Conservation (phyloP, 2,113 vertebrate genomes). For the Microtus ochrogaster region DNA sequence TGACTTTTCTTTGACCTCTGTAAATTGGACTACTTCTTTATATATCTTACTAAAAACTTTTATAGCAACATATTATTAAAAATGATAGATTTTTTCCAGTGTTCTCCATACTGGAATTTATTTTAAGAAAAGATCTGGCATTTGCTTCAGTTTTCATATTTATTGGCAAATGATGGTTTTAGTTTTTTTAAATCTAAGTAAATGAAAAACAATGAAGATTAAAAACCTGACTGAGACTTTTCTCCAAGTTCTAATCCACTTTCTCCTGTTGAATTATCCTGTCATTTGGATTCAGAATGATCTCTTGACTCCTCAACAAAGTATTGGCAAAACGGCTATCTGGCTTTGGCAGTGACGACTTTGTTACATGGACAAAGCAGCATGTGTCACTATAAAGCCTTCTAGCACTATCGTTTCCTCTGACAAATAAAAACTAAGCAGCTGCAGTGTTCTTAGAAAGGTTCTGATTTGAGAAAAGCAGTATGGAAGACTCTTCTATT, state of each 20-base stretch:
- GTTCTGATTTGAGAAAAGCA: neutral
- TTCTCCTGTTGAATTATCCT: neutral
- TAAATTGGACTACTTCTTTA: slow-evolving; percentile 31
- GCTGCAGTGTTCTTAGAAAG: neutral
- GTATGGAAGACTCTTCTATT: neutral
- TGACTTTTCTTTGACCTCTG: slow-evolving; percentile 23
- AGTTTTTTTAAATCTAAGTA: neutral
- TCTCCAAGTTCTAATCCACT: neutral
- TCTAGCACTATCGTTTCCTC: neutral
- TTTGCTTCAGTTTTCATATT: neutral
- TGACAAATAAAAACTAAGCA: slow-evolving; percentile 16
- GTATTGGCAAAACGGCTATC: neutral
- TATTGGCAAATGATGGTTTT: neutral
- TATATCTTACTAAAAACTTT: neutral
- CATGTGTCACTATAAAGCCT: slow-evolving; percentile 8
- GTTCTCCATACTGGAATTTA: neutral
- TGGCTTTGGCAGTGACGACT: neutral
- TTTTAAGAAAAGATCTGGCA: neutral
- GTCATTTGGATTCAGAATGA: neutral
- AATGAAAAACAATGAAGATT: neutral
- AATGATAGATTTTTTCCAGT: neutral
- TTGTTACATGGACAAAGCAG: slow-evolving; percentile 15
- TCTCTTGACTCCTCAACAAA: neutral
- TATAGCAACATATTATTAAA: neutral
- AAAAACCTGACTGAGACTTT: neutral